Evolutionary conservation across 2,797 vertebrate genomes (phyloP).

Genomic region (Austrolebias charrua): DNA sequence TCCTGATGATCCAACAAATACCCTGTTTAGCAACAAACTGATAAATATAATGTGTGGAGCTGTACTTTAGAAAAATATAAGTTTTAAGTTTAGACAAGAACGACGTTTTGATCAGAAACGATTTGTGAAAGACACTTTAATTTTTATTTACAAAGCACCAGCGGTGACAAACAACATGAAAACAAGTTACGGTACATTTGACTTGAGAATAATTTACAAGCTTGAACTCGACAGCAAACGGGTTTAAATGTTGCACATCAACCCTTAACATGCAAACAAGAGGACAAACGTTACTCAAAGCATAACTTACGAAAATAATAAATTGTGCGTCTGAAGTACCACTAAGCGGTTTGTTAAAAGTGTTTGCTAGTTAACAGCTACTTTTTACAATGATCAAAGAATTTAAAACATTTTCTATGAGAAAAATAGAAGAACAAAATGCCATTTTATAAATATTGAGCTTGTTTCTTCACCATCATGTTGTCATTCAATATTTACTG

Average conservation of each 20-base stretch:
- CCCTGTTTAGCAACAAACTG: neutral
- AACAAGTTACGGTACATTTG: slow-evolving; percentile 27
- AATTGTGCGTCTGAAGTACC: neutral
- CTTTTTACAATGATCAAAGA: neutral
- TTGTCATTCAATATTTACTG: neutral
- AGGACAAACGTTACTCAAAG: neutral
- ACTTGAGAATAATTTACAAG: slow-evolving; percentile 9
- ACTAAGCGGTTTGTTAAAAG: too few species aligned
- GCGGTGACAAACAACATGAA: slow-evolving; percentile 21
- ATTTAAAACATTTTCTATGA: neutral
- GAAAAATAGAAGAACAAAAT: neutral
- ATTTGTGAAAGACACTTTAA: slow-evolving; percentile 13
- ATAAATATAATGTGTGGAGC: neutral
- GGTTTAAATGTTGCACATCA: neutral
- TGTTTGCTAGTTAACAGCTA: neutral
- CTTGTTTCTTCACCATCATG: neutral
- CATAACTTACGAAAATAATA: neutral
- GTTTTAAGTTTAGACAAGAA: slow-evolving; percentile 7
- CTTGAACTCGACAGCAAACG: neutral
- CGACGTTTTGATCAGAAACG: slow-evolving; percentile 22
- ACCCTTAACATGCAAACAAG: slow-evolving; percentile 14
- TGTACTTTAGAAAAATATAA: neutral
- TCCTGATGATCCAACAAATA: too few species aligned
- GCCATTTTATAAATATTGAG: neutral
- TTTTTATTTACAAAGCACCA: slow-evolving; percentile 25